Base-by-base conservation (phyloP, 1,140 invertebrate species). In the Phymastichus coffea region DNA sequence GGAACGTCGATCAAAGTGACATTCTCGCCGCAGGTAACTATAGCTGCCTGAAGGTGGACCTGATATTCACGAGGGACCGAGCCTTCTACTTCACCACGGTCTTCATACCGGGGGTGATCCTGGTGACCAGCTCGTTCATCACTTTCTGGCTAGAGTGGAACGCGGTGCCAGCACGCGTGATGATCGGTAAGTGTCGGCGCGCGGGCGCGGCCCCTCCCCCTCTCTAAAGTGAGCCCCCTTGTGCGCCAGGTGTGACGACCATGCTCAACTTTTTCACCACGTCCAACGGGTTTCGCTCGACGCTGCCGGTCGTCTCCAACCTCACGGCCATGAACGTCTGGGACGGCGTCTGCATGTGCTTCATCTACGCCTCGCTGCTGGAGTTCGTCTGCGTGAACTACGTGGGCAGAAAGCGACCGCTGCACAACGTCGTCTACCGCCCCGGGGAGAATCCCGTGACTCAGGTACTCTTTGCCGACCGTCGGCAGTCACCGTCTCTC, bases 231-330 rank as follows among this genome's bases (percentile, higher is more conserved):
- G n/a, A n/a, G n/a, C n/a, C n/a, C n/a, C n/a, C n/a, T n/a, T n/a
- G n/a, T n/a, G n/a, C n/a, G n/a, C n/a, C 78, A 93, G 91, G 92
- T 77, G 93, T 96, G 73, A 95, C 94, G 66, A 96, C 94, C 78
- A 96, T 96, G 94, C 87, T 96, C 86, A 95, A 95, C 84, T 95
- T 95, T 86, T 95, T 95, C 88, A 96, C 94, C 66, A 96, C 93
- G 70, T 93, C 91, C 56, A 93, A 92, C 72, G 90, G 90, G 71
- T 93, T 92, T 78, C 87, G 91, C 69, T 90, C 88, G 66, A 95
- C 93, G 41, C 82, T 95, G 71, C 94, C 94, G 3, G 93, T 95
- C 46, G 93, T 95, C 46, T 95, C 93, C 12, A 95, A 95, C 78
- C 77, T 96, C 67, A 94, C 92, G 49, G 94, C 94, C 10, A 95